Percentiles rank a stretch among this genome's conserved stretches.
These are phyloP conservation scores for Gobiocypris rarus DNA, from an alignment of 2,113 vertebrate species.

Conservation along the genomic window DNA sequence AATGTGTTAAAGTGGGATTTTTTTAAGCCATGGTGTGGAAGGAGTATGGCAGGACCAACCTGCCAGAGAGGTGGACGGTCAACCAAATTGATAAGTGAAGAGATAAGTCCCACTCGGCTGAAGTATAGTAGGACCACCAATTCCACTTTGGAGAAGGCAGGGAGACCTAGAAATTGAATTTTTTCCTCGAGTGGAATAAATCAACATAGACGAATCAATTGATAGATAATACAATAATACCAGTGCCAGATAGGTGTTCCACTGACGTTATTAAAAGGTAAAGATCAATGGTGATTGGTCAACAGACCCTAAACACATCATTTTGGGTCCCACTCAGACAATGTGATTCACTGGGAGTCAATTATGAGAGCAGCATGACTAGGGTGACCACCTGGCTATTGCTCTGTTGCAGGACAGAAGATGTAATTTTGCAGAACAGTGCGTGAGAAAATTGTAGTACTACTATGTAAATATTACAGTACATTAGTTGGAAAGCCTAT, in stretches of 20 bases:
- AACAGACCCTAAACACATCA: neutral
- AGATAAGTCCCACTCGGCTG: constrained; percentile 39
- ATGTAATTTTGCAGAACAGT: too few species aligned
- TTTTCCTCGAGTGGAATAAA: neutral
- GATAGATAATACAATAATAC: neutral
- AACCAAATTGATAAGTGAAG: constrained; percentile 65
- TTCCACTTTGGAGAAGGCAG: neutral
- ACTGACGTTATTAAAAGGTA: neutral
- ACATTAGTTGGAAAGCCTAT: too few species aligned
- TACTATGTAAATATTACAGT: too few species aligned
- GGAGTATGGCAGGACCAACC: constrained; percentile 62
- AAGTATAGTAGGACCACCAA: neutral
- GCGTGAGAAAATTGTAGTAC: too few species aligned
- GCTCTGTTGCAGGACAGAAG: too few species aligned
- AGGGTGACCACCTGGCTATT: too few species aligned
- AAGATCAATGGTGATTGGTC: neutral
- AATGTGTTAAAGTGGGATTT: constrained; percentile 92
- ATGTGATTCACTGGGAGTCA: neutral
- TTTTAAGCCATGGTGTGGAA: constrained; percentile 77
- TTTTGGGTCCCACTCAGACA: neutral
- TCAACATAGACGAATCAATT: neutral
- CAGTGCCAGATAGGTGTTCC: too few species aligned
- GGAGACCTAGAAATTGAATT: neutral
- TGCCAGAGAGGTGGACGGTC: constrained; percentile 67
- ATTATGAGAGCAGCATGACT: neutral